Percentiles rank a stretch among this genome's conserved stretches.
These are phyloP conservation scores for Apodemia zela DNA, from an alignment of 2,888 invertebrate genomes.

Conservation along the genomic window DNA sequence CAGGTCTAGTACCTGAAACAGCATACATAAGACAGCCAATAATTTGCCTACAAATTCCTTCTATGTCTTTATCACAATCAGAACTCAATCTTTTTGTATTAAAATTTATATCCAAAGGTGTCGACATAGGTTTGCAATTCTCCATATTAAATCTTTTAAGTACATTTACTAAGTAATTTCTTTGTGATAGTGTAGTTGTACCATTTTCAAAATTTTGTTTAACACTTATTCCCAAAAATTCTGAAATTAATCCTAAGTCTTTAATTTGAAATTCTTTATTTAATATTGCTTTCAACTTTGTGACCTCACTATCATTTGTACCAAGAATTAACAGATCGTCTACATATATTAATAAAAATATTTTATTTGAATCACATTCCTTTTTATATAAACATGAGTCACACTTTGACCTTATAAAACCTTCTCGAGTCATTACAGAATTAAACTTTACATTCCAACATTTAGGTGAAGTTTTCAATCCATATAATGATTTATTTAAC, in stretches of 20 bases:
- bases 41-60: slow-evolving; percentile 26
- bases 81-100: slow-evolving; percentile 20
- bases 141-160: slow-evolving; percentile 29
- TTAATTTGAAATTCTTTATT: slow-evolving; percentile 31
- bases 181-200: slow-evolving; percentile 25
- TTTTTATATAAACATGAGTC: slow-evolving; percentile 31
- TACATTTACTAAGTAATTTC: slow-evolving; percentile 25
- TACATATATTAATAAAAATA: slow-evolving; percentile 31
- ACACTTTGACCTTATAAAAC: slow-evolving; percentile 30
- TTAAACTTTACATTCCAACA: slow-evolving; percentile 34
- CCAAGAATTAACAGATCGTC: slow-evolving; percentile 23
- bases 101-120: slow-evolving; percentile 26
- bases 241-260: slow-evolving; percentile 27
- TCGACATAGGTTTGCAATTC: slow-evolving; percentile 27
- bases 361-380: slow-evolving; percentile 22
- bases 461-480: slow-evolving; percentile 29
- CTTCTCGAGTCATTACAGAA: slow-evolving; percentile 28
- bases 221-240: slow-evolving; percentile 30
- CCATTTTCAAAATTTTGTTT: slow-evolving; percentile 26
- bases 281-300: slow-evolving; percentile 14
- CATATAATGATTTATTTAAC: slow-evolving; percentile 28
- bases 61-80: slow-evolving; percentile 16
- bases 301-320: background rate
- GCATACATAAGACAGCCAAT: slow-evolving; percentile 29
- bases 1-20: slow-evolving; percentile 31